These are phyloP conservation scores for Euproctis similis DNA, from an alignment of 2,888 invertebrate genomes.

Conservation along the genomic window DNA sequence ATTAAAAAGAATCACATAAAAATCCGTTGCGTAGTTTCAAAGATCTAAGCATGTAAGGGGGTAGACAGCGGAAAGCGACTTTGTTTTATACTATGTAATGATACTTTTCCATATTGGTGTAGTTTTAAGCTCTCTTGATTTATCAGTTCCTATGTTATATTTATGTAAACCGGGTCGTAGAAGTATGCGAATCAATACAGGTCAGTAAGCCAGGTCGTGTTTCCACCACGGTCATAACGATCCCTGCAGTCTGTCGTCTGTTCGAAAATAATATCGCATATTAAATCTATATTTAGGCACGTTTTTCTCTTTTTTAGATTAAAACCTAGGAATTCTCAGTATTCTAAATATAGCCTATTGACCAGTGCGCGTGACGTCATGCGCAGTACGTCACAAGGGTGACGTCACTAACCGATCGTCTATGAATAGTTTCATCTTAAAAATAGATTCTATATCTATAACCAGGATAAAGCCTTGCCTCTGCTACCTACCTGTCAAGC, in stretches of 20 bases:
- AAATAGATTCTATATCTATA: conserved; percentile 4
- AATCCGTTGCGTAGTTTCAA: too few relatives aligned
- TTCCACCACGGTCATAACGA: conserved; percentile 36
- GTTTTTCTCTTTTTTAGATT: background rate
- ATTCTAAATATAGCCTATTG: conserved; percentile 12
- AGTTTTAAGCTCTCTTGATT: too few relatives aligned
- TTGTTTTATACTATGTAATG: too few relatives aligned
- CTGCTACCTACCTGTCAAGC: too few relatives aligned
- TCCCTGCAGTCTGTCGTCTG: conserved; percentile 17
- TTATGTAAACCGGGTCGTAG: conserved; percentile 44
- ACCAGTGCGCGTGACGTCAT: conserved; percentile 37
- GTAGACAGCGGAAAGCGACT: too few relatives aligned
- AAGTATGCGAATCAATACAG: conserved; percentile 35
- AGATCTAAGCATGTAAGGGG: too few relatives aligned
- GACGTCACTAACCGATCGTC: conserved; percentile 30
- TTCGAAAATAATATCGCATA: conserved; percentile 24
- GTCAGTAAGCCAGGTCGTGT: conserved; percentile 53
- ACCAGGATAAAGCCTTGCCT: conserved; percentile 9
- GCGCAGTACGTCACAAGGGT: conserved; percentile 40
- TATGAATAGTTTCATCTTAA: conserved; percentile 9
- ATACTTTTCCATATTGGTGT: too few relatives aligned
- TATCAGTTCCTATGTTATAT: too few relatives aligned
- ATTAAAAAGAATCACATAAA: too few relatives aligned
- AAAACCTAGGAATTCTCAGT: conserved; percentile 7
- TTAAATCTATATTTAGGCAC: too few relatives aligned